These are phyloP conservation scores for Ceratina japonica DNA, from an alignment of 1,140 invertebrate genomes.

Conservation along the genomic window DNA sequence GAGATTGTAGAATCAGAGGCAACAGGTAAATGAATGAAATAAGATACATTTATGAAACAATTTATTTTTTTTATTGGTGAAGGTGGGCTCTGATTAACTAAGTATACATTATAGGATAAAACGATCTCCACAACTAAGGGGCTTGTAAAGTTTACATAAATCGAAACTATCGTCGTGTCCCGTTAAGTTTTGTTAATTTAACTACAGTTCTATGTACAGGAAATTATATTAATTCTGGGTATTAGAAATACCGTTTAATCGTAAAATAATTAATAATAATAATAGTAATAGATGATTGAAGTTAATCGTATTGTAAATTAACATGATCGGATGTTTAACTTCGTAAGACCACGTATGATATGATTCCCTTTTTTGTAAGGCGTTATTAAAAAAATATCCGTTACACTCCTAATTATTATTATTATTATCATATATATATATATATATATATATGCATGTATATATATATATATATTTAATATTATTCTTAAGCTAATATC, in stretches of 20 bases:
- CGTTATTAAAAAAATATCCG: slow-evolving; percentile 73
- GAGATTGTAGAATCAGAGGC: too few species aligned
- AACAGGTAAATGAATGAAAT: slow-evolving; percentile 1
- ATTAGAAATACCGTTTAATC: slow-evolving; percentile 49
- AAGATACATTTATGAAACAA: slow-evolving; percentile 50
- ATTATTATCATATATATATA: slow-evolving; percentile 65
- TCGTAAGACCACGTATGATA: slow-evolving; percentile 58
- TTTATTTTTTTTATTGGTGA: slow-evolving; percentile 61
- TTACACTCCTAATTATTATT: slow-evolving; percentile 64
- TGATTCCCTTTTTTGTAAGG: slow-evolving; percentile 56
- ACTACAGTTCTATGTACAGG: slow-evolving; percentile 53
- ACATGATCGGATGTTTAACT: slow-evolving; percentile 47
- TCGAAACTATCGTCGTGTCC: slow-evolving; percentile 35
- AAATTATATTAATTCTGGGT: slow-evolving; percentile 60
- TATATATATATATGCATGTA: too few species aligned
- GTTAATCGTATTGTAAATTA: slow-evolving; percentile 55
- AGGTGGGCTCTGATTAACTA: slow-evolving; percentile 56
- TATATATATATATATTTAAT: slow-evolving; percentile 61
- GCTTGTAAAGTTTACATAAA: slow-evolving; percentile 55
- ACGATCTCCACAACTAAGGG: slow-evolving; percentile 54
- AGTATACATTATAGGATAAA: slow-evolving; percentile 52
- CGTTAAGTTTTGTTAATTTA: slow-evolving; percentile 47
- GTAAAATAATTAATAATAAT: slow-evolving; percentile 45
- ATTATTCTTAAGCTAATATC: slow-evolving; percentile 75
- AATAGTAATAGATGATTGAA: slow-evolving; percentile 33